These are phyloP conservation scores for Sarcophaga peregrina DNA, from an alignment of 1,140 invertebrate species.

Conservation along the genomic window DNA sequence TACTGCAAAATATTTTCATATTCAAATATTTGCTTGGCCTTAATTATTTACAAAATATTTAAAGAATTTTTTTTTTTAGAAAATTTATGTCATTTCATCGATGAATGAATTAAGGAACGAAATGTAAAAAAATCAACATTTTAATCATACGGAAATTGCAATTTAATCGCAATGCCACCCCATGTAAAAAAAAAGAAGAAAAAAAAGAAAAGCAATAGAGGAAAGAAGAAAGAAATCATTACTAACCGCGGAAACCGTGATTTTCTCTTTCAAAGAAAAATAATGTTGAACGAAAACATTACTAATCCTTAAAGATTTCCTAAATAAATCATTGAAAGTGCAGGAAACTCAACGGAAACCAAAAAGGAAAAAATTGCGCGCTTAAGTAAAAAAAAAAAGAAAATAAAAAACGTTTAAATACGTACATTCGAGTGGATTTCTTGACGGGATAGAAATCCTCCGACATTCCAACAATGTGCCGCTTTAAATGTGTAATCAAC, in stretches of 20 bases:
- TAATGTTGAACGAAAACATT: slow-evolving; percentile 11
- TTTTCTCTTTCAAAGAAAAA: not conserved
- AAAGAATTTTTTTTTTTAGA: not conserved
- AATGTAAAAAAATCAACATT: not conserved
- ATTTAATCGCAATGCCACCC: not conserved
- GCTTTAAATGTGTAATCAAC: slow-evolving; percentile 40
- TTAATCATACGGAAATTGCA: slow-evolving; percentile 17
- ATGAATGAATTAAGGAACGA: not conserved
- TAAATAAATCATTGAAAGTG: slow-evolving; percentile 35
- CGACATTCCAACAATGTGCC: slow-evolving; percentile 26
- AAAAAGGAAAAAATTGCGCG: slow-evolving; percentile 20
- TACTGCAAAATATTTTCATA: too few species aligned
- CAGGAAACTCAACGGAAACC: slow-evolving; percentile 36
- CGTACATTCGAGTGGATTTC: not conserved
- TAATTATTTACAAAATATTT: not conserved
- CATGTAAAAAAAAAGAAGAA: not conserved
- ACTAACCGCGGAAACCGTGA: not conserved
- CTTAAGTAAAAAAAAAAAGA: not conserved
- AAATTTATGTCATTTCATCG: not conserved
- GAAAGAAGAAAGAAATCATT: not conserved
- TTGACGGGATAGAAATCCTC: not conserved
- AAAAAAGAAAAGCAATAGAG: not conserved
- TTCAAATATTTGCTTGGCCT: too few species aligned
- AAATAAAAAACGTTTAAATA: not conserved
- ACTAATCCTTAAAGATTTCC: slow-evolving; percentile 34